Evolutionary conservation across 2,888 invertebrate species (phyloP).

Genomic region (Napeogenes inachia): DNA sequence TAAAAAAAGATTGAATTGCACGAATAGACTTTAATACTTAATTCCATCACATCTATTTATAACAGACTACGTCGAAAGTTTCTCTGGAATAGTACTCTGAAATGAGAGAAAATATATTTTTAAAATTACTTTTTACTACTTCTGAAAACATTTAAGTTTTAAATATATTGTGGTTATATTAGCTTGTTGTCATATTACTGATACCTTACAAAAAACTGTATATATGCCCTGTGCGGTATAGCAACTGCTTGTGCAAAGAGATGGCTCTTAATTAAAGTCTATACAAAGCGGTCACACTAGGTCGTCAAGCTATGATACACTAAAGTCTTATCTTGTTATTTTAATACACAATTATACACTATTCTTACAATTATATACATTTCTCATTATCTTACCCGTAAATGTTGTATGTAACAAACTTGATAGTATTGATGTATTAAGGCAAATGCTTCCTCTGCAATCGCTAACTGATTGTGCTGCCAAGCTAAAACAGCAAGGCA

Average conservation of each 20-base stretch:
- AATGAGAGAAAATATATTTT: conserved; percentile 34
- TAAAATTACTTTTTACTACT: neutral
- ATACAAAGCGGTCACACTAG: no score
- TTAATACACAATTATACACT: no score
- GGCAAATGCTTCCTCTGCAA: conserved; percentile 97
- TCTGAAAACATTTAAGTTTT: no score
- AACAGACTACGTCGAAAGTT: conserved; percentile 35
- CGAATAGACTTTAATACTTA: neutral
- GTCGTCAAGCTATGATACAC: no score
- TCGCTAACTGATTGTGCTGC: conserved; percentile 88
- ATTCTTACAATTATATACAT: neutral
- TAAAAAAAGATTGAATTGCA: conserved; percentile 1
- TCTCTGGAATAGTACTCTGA: conserved; percentile 62
- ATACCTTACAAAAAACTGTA: no score
- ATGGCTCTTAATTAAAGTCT: no score
- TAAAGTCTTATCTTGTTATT: no score
- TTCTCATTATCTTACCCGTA: conserved; percentile 77
- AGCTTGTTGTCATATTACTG: no score
- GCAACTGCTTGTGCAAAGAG: no score
- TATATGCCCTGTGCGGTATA: no score
- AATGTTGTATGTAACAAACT: conserved; percentile 89
- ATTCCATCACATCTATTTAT: neutral
- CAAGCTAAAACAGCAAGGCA: conserved; percentile 95
- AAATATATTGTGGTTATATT: no score
- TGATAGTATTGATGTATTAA: conserved; percentile 79